Evolutionary conservation across 1,140 invertebrate genomes (phyloP).

Genomic region (Drosophila parabipectinata): DNA sequence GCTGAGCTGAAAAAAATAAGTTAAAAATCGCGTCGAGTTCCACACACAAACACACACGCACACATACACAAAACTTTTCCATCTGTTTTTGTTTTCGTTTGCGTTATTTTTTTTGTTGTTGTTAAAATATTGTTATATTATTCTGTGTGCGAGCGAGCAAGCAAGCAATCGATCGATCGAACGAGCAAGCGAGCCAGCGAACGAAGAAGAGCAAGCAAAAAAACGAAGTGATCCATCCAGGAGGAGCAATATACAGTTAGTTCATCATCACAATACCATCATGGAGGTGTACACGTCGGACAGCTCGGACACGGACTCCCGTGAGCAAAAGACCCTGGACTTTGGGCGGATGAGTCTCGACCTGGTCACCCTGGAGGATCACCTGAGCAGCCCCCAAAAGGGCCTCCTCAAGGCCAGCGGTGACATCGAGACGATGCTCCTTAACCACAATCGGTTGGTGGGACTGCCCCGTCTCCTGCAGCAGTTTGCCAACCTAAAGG

Average conservation of each 20-base stretch:
- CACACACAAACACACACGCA: neutral
- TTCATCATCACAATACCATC: neutral
- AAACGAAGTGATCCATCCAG: slow-evolving; percentile 1
- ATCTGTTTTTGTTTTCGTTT: slow-evolving; percentile 39
- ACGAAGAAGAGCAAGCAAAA: too few species aligned
- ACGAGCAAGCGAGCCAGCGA: neutral
- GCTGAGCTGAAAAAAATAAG: neutral
- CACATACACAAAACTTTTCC: neutral
- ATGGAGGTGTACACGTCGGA: slow-evolving; percentile 92
- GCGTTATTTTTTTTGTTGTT: slow-evolving; percentile 2
- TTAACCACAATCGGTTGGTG: slow-evolving; percentile 89
- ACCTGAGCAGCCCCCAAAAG: slow-evolving; percentile 82
- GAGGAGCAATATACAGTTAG: neutral
- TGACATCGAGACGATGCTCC: slow-evolving; percentile 87
- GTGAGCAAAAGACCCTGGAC: slow-evolving; percentile 88
- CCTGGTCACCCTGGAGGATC: slow-evolving; percentile 85
- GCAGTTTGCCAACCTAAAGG: slow-evolving; percentile 88
- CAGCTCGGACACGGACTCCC: slow-evolving; percentile 90
- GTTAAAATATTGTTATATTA: neutral
- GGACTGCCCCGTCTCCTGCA: slow-evolving; percentile 85
- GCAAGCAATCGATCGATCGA: slow-evolving; percentile 12
- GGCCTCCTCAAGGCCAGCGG: slow-evolving; percentile 85
- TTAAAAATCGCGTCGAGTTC: neutral
- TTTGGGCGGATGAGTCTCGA: slow-evolving; percentile 88
- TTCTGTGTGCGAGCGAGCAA: slow-evolving; percentile 12